Conservation (phyloP, 1,140 invertebrate species). For the Cecropterus lyciades region DNA sequence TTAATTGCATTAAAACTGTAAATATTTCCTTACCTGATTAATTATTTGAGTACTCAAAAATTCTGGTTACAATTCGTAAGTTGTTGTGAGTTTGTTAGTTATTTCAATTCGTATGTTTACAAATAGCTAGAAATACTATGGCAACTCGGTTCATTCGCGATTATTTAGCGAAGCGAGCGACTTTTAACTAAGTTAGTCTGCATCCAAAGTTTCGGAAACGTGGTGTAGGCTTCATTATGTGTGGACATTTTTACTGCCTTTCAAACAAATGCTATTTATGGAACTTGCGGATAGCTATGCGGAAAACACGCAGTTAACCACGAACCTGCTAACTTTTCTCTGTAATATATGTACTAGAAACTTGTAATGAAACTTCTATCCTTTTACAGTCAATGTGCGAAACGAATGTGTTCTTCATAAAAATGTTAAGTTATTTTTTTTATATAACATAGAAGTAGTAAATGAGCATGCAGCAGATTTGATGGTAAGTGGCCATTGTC, state of each 20-base stretch:
- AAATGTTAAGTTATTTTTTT: no score
- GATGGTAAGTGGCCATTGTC: no score
- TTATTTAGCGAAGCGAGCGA: slow-evolving; percentile 22
- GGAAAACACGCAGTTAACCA: background rate
- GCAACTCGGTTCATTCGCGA: slow-evolving; percentile 2
- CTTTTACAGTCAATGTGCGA: no score
- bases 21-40: no score
- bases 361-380: no score
- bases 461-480: no score
- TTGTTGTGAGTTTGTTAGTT: background rate
- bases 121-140: slow-evolving; percentile 8
- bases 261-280: background rate
- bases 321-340: background rate
- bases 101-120: slow-evolving; percentile 17
- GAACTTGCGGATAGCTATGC: background rate
- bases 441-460: no score
- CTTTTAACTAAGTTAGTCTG: slow-evolving; percentile 18
- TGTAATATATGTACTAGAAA: no score
- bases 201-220: slow-evolving; percentile 10
- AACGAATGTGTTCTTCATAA: no score
- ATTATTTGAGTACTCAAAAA: no score
- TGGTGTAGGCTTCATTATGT: slow-evolving; percentile 11
- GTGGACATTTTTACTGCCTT: slow-evolving; percentile 15
- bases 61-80: no score
- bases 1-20: no score